These are phyloP conservation scores for Diabrotica undecimpunctata DNA, from an alignment of 1,140 invertebrate genomes.

Conservation along the genomic window DNA sequence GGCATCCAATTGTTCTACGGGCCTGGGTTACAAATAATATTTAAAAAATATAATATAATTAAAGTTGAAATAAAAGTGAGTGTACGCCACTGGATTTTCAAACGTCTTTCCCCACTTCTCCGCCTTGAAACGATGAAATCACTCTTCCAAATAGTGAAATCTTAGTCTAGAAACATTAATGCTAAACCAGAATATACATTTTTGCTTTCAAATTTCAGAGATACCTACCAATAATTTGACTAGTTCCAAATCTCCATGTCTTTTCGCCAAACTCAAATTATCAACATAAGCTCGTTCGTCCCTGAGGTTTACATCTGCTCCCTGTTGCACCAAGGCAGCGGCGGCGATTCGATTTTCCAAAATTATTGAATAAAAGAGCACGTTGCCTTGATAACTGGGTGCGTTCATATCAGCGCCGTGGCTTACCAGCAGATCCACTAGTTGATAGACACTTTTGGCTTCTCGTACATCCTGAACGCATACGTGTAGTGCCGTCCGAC, in stretches of 20 bases:
- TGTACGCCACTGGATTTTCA: too few relatives aligned
- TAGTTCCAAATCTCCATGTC: conserved; percentile 44
- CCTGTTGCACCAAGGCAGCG: conserved; percentile 38
- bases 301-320: conserved; percentile 43
- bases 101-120: too few relatives aligned
- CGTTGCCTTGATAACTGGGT: conserved; percentile 48
- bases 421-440: conserved; percentile 50
- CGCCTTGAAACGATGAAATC: too few relatives aligned
- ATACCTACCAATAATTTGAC: conserved; percentile 28
- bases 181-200: too few relatives aligned
- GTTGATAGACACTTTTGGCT: conserved; percentile 43
- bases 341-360: conserved; percentile 36
- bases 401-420: conserved; percentile 49
- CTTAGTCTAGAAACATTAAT: too few relatives aligned
- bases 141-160: too few relatives aligned
- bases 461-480: conserved; percentile 49
- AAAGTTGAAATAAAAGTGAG: too few relatives aligned
- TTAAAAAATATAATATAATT: too few relatives aligned
- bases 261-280: conserved; percentile 47
- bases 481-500: conserved; percentile 51
- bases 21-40: too few relatives aligned
- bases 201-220: too few relatives aligned
- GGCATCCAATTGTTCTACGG: too few relatives aligned
- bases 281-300: conserved; percentile 43
- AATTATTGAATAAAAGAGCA: conserved; percentile 42